Evolutionary conservation across 53 echinoderm and acorn worm genomes (phyloP), one percentile per base, ranked within the genome.

Genomic region (Crossaster papposus): DNA sequence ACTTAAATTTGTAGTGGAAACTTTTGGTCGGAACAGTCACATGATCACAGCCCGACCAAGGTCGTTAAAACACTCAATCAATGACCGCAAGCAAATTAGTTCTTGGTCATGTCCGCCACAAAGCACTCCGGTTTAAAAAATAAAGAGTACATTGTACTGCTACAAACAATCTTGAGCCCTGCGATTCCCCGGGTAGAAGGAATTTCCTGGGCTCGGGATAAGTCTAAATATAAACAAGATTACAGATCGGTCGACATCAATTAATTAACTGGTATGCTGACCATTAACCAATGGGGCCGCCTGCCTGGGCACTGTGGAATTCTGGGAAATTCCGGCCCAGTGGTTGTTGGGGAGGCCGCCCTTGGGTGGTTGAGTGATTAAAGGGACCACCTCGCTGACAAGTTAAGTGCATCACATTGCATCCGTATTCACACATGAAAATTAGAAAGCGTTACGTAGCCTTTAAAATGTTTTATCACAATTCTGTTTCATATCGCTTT

Each of bases 241-340:
- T 72, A 84, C 36, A 34, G 65, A 4, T 11, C 52, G 50, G 17
- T 1, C 44, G 23, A 3, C 71, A 52, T 30, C n/a, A n/a, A n/a
- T n/a, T 82, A 82, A 84, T 84, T 84, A 84, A 24, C 72, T 31
- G 71, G 84, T 51, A 84, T 71, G 84, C 84, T 71, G 70, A 51
- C 72, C 52, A 51, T 24, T 50, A 50, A 51, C 78, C 78, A 84
- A 84, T 84, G 84, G n/a, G 75, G 44, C 84, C 29, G 24, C 84
- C 52, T 72, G 30, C 52, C 44, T 30, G 22, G 71, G 84, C 30
- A 51, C 70, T 72, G 51, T 70, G 30, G 84, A 71, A 84, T 84
- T 84, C 84, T 84, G 84, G 84, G 84, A 52, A 84, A 84, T 84
- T 84, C 84, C 84, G 20, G 52, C 84, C 84, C 84, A 84, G 84